phyloP scores from a whole-genome alignment of 92 coral and sea anemone species.

The Diadumene lineata region DNA sequence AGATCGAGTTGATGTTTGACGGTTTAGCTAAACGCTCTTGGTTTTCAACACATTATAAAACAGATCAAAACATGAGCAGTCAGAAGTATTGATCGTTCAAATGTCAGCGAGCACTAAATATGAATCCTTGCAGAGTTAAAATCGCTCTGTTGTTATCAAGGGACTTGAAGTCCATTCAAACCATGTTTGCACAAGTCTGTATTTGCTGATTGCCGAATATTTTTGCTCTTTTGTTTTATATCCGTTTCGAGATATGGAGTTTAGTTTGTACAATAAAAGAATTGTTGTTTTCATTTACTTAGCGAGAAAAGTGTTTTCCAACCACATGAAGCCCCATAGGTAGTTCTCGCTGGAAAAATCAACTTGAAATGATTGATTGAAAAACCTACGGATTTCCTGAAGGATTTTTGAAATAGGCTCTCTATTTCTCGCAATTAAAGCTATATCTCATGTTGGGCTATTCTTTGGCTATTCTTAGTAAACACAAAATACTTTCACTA shows the following conservation, averaged over 20 bases:
- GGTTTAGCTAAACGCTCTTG: constrained; percentile 13
- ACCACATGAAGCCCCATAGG: constrained; percentile 2
- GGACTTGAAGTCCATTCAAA: neutral
- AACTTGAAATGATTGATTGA: neutral
- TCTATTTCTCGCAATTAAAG: too few relatives aligned
- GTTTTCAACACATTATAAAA: constrained; percentile 18
- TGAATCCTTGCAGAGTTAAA: neutral
- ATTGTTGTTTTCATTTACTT: constrained; percentile 7
- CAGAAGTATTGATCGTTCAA: constrained; percentile 5
- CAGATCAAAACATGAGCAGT: neutral
- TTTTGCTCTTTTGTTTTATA: constrained; percentile 6
- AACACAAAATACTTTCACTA: too few relatives aligned
- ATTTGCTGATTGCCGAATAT: constrained; percentile 12
- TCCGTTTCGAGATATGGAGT: constrained; percentile 12
- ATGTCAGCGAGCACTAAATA: neutral
- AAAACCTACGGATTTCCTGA: constrained; percentile 17
- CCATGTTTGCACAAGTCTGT: neutral
- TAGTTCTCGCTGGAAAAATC: constrained; percentile 13
- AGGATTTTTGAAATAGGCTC: constrained; percentile 18
- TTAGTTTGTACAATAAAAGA: constrained; percentile 12
- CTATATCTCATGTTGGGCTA: too few relatives aligned
- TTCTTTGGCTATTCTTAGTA: too few relatives aligned
- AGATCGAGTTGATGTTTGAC: constrained; percentile 5
- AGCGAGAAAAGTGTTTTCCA: neutral
- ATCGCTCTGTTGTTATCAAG: neutral